Evolutionary conservation across 1,140 invertebrate genomes (phyloP).

Genomic region (Aphelinus certus): DNA sequence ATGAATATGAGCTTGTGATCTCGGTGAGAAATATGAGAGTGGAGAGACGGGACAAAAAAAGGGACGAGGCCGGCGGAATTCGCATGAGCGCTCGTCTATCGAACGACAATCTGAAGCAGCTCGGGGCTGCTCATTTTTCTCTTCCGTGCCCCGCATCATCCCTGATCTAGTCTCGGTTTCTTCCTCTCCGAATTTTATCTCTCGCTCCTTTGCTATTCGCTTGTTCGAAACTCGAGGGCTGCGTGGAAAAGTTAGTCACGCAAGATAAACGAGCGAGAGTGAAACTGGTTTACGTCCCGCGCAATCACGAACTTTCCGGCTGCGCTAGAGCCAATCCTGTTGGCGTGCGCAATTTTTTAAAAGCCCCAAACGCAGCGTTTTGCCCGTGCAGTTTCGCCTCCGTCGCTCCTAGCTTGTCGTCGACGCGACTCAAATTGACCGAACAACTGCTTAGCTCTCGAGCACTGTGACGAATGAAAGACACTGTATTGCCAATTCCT

Average conservation of each 20-base stretch:
- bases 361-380: background rate
- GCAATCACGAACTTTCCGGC: constrained; percentile 12
- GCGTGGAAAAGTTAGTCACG: constrained; percentile 28
- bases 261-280: constrained; percentile 23
- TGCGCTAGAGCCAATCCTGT: background rate
- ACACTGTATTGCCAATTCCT: too few species aligned
- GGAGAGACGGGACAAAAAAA: background rate
- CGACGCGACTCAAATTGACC: too few species aligned
- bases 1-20: constrained; percentile 9
- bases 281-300: constrained; percentile 18
- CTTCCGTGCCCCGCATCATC: background rate
- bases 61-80: background rate
- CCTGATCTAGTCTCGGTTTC: background rate
- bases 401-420: too few species aligned
- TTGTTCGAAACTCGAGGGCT: background rate
- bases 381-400: too few species aligned
- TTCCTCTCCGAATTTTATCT: background rate
- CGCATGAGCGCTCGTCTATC: background rate
- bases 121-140: constrained; percentile 15
- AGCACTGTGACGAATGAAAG: too few species aligned
- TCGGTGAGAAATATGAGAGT: too few species aligned
- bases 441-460: too few species aligned
- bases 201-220: background rate
- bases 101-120: background rate
- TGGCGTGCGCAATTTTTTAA: constrained; percentile 26